Evolutionary conservation across 2,888 invertebrate species (phyloP), one percentile per base, ranked within the genome.

Genomic region (Galerucella nymphaeae): DNA sequence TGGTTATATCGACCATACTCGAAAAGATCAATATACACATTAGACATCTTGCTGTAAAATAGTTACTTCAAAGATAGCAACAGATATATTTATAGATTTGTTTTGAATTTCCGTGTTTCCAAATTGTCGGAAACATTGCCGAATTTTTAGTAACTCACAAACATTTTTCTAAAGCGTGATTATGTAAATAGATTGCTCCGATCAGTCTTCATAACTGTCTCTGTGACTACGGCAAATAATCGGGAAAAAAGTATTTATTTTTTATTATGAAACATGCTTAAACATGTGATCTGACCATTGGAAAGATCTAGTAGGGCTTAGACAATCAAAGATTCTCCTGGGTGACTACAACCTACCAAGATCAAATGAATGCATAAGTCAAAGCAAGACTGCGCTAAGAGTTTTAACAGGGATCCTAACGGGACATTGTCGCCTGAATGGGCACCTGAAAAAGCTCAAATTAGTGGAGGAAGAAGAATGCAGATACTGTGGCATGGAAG

Each of bases 81-180:
- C 42, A 30, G 50, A 70, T 70, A 73, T 73, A 70, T 73, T 73
- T 73, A 69, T 50, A 55, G 55, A 38, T 71, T 62, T 71, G 62
- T 71, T 71, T 71, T 66, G n/a, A 30, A 41, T 70, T 73, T 73
- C 72, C 69, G 69, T 62, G 50, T 66, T 48, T 59, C 53, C 55
- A 42, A 66, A 30, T 14, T 6, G 41, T 57, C 55, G 48, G 61
- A 67, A 71, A 71, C 57, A 62, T 30, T 16, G 50, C 57, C 48
- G 66, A 42, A 55, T 61, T 30, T 50, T 66, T 50, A 66, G 61
- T 71, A 16, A 50, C 48, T 70, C 16, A 20, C 38, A 30, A 58
- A 65, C 42, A 23, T 70, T 70, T 70, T 71, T 66, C 50, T 10
- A 20, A 41, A 59, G 16, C 59, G 42, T 53, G 6, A 53, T 53